These are phyloP conservation scores for Corythornis vintsioides DNA, from an alignment of 2,113 vertebrate genomes.

Conservation along the genomic window DNA sequence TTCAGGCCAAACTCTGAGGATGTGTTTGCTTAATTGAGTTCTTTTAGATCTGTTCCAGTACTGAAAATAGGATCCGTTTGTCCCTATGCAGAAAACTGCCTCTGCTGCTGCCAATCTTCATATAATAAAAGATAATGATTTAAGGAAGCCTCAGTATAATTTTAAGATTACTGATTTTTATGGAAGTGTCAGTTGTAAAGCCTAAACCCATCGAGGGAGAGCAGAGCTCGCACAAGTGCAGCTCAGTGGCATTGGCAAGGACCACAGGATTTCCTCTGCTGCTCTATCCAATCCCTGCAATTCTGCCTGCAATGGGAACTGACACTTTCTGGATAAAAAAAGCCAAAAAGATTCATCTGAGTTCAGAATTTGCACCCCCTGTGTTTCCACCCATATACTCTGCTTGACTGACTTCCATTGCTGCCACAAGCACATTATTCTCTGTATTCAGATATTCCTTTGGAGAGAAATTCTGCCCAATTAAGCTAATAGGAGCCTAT, in stretches of 20 bases:
- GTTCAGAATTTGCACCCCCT: neutral
- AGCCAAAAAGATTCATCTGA: neutral
- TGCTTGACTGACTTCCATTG: neutral
- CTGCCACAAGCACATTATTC: neutral
- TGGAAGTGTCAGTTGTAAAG: neutral
- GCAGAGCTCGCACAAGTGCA: neutral
- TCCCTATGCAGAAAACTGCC: neutral
- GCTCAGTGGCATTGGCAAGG: neutral
- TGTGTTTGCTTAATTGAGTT: conserved; percentile 55
- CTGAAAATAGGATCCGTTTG: conserved; percentile 22
- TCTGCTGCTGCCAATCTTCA: neutral
- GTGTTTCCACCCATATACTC: neutral
- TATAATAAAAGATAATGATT: conserved; percentile 39
- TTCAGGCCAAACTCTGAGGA: conserved; percentile 24
- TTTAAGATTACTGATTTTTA: conserved; percentile 4
- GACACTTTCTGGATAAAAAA: neutral
- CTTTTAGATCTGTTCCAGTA: conserved; percentile 15
- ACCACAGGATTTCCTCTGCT: neutral
- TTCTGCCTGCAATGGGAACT: neutral
- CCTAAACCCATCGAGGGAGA: neutral
- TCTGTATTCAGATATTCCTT: neutral
- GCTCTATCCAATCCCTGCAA: neutral
- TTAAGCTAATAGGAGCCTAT: conserved; percentile 46
- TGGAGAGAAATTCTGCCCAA: conserved; percentile 33
- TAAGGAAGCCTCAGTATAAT: neutral